Evolutionary conservation across 1,140 invertebrate genomes (phyloP).

Genomic region (Neelides sp.): DNA sequence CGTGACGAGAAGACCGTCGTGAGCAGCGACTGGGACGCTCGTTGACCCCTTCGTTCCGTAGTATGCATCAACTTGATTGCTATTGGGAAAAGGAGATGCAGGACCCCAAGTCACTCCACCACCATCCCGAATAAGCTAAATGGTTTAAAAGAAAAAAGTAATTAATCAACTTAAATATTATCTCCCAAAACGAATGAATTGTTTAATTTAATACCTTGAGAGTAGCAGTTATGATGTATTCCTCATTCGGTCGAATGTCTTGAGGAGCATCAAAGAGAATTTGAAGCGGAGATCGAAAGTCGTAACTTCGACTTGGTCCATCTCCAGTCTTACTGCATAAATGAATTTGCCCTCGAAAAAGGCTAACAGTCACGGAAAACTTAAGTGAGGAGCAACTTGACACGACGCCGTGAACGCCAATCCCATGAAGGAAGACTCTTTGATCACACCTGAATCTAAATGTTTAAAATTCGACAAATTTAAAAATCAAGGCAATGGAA

Average conservation of each 20-base stretch:
- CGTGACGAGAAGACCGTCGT: constrained; percentile 24
- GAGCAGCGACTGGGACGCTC: constrained; percentile 16
- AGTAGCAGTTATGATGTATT: constrained; percentile 21
- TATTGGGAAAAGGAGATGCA: constrained; percentile 8
- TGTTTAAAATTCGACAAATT: neutral
- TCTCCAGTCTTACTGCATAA: constrained; percentile 10
- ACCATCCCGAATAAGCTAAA: neutral
- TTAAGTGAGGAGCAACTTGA: constrained; percentile 18
- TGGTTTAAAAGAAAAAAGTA: neutral
- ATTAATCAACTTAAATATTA: neutral
- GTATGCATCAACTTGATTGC: constrained; percentile 27
- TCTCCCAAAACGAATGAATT: neutral
- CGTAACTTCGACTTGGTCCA: constrained; percentile 25
- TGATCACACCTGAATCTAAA: constrained; percentile 26
- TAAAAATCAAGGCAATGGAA: neutral
- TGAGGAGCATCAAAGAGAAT: constrained; percentile 25
- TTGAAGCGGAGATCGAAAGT: constrained; percentile 29
- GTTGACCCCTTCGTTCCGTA: constrained; percentile 21
- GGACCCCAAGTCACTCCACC: neutral
- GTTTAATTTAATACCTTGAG: constrained; percentile 21
- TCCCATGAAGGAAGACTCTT: constrained; percentile 26
- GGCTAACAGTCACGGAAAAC: constrained; percentile 17
- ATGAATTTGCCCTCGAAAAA: constrained; percentile 12
- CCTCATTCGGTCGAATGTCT: constrained; percentile 21
- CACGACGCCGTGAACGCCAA: constrained; percentile 27